Evolutionary conservation across 2,888 invertebrate species (phyloP).

Genomic region (Polymixis flavicincta): DNA sequence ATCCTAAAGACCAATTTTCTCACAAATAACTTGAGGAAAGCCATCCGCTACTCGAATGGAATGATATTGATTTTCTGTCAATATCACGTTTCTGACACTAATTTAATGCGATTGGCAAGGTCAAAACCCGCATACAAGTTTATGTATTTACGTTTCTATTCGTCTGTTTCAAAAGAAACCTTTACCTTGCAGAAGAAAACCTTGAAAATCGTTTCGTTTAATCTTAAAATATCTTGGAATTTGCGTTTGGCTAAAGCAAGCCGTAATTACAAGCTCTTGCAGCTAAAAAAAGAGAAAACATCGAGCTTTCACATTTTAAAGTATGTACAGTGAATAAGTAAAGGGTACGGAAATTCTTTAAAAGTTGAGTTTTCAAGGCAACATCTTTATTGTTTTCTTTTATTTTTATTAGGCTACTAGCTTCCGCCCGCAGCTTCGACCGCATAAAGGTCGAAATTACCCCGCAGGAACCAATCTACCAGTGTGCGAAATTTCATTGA

Average conservation of each 20-base stretch:
- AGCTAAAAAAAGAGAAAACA: neutral
- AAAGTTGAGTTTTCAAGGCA: neutral
- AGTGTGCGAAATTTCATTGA: too few relatives aligned
- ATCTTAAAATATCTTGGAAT: neutral
- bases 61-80: conserved; percentile 17
- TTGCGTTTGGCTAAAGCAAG: neutral
- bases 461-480: too few relatives aligned
- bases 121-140: too few relatives aligned
- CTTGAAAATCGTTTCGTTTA: neutral
- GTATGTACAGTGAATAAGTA: neutral
- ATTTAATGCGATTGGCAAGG: conserved; percentile 7
- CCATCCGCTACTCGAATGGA: neutral
- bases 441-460: too few relatives aligned
- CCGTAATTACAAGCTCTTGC: neutral
- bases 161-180: too few relatives aligned
- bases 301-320: neutral
- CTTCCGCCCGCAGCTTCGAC: too few relatives aligned
- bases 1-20: neutral
- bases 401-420: too few relatives aligned
- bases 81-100: neutral
- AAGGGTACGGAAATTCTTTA: neutral
- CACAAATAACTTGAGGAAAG: neutral
- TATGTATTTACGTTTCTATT: neutral
- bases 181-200: neutral
- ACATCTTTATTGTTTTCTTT: neutral